phyloP scores from a whole-genome alignment of 2,888 invertebrate genomes.

The Aporophyla nigra region DNA sequence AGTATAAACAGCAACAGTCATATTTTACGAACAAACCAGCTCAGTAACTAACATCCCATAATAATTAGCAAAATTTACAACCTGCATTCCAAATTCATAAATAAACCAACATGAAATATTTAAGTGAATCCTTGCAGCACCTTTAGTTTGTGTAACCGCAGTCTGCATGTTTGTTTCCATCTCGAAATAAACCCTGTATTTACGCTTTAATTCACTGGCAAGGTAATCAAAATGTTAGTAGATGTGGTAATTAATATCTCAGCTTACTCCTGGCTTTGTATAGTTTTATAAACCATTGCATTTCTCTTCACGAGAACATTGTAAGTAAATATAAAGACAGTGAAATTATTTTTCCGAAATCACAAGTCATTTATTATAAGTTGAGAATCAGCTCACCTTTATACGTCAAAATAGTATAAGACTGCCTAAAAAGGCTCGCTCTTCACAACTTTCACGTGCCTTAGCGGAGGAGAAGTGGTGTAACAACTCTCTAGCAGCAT shows the following conservation, averaged over 20 bases:
- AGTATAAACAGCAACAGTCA: background rate
- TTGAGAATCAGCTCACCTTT: too few relatives aligned
- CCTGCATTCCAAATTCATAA: slow-evolving; percentile 24
- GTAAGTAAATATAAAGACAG: slow-evolving; percentile 7
- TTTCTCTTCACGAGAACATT: slow-evolving; percentile 9
- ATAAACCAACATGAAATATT: slow-evolving; percentile 55
- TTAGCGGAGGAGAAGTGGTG: too few relatives aligned
- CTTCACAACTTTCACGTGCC: too few relatives aligned
- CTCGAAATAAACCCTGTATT: slow-evolving; percentile 48
- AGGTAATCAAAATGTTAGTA: slow-evolving; percentile 47
- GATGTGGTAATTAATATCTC: slow-evolving; percentile 44
- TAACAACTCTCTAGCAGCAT: too few relatives aligned
- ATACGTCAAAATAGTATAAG: too few relatives aligned
- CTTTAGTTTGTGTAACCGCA: slow-evolving; percentile 59
- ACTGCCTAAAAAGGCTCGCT: too few relatives aligned
- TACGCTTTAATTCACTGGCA: slow-evolving; percentile 42
- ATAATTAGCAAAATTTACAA: slow-evolving; percentile 23
- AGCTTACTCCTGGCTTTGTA: slow-evolving; percentile 17
- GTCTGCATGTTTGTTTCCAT: slow-evolving; percentile 35
- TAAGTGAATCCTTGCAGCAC: slow-evolving; percentile 39
- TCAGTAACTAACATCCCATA: slow-evolving; percentile 5
- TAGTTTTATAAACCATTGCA: slow-evolving; percentile 26
- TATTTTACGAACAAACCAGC: background rate
- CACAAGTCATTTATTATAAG: too few relatives aligned
- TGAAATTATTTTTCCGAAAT: too few relatives aligned